A percentile compares a stretch with the other conserved stretches of the same genome.
Evolutionary conservation across 2,888 invertebrate genomes (phyloP).

Genomic region (Dolichopus griseipennis): DNA sequence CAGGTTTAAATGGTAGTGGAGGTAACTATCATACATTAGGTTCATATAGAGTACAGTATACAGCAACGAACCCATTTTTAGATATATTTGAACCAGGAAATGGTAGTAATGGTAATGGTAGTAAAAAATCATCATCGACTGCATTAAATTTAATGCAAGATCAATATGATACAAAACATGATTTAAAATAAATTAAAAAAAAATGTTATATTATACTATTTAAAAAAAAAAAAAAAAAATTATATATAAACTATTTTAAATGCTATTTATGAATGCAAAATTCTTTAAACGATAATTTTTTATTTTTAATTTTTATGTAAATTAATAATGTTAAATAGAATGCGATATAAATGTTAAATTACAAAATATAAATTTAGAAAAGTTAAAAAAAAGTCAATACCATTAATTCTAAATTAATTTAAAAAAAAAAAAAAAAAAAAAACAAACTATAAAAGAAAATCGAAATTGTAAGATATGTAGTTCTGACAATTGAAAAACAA

Average conservation of each 20-base stretch:
- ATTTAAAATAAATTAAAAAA: conserved; percentile 33
- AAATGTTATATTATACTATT: not conserved
- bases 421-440: too few species aligned
- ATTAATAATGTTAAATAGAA: too few species aligned
- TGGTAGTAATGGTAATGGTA: conserved; percentile 16
- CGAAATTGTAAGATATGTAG: too few species aligned
- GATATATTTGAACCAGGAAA: conserved; percentile 39
- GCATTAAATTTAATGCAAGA: conserved; percentile 15
- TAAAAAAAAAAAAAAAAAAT: not conserved
- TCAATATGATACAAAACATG: conserved; percentile 42
- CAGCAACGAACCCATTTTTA: conserved; percentile 44
- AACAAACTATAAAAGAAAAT: too few species aligned
- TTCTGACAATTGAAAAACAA: too few species aligned
- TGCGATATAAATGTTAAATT: not conserved
- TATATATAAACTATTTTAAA: not conserved
- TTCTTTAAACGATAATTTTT: not conserved
- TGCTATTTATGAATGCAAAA: not conserved
- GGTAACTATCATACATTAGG: conserved; percentile 42
- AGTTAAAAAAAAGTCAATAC: not conserved
- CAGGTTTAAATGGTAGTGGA: conserved; percentile 23
- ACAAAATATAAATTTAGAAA: not conserved
- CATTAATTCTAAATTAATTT: not conserved
- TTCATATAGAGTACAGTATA: conserved; percentile 43
- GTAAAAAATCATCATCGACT: conserved; percentile 8
- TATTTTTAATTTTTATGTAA: too few species aligned